Base-by-base conservation (phyloP, 2,888 invertebrate genomes). In the Andrena bucephala region DNA sequence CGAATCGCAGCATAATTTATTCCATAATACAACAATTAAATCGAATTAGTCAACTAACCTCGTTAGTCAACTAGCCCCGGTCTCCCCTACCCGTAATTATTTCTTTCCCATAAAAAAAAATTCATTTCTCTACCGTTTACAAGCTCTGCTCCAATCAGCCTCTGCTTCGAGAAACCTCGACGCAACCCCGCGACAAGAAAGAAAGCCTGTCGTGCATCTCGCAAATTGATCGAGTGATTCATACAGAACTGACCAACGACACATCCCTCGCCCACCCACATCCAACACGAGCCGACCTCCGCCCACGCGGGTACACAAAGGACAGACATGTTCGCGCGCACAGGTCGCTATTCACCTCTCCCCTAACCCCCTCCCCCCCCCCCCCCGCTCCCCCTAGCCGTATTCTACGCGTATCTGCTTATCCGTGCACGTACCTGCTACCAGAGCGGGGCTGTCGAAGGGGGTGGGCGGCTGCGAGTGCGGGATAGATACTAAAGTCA, bases 381-480 rank as follows among this genome's bases (percentile, higher is more conserved):
- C 20, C 20, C 20, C 20, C 0, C 0, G 20, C 20, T 20, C 59
- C 0, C 7, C 27, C 29, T 13, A n/a, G 36, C 54, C 27, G 10
- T 48, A 16, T 48, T 29, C 68, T 13, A 10, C 65, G 59, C 33
- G 67, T 36, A 67, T 68, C 78, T 52, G 57, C 50, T 67, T 59
- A 68, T 42, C 52, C 48, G 72, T 78, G 72, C 69, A 68, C 79
- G 52, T 73, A 73, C 62, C 65, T 69, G 79, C 69, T 77, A 75
- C 85, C 75, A 75, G 73, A 60, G 60, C 42, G 65, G 77, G 77
- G 75, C 67, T 62, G 72, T 31, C 77, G 78, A 76, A 70, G 77
- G 57, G 57, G 82, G 71, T 48, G 69, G 81, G 72, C 20, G 52
- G 60, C n/a, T 6, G 27, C 13, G 74, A 69, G 70, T n/a, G 63